These are phyloP conservation scores for Antigone vipio DNA, from an alignment of 2,113 vertebrate species.

Conservation along the genomic window DNA sequence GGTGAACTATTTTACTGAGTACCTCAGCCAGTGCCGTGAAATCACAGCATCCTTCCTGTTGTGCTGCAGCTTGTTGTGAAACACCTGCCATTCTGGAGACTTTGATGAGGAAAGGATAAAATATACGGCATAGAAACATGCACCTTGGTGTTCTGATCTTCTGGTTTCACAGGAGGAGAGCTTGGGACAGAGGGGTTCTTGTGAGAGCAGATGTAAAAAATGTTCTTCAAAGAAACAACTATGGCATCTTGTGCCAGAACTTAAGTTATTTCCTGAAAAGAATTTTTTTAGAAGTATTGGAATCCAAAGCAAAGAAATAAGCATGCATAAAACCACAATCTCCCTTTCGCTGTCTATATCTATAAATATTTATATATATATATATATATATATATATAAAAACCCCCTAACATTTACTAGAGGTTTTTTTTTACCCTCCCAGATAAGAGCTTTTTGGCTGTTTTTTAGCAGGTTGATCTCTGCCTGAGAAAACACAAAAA, in stretches of 20 bases:
- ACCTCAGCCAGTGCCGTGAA: constrained; percentile 1
- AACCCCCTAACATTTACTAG: neutral
- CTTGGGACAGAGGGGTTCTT: neutral
- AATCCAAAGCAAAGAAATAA: constrained; percentile 47
- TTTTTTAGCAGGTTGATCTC: constrained; percentile 46
- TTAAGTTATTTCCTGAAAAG: constrained; percentile 52
- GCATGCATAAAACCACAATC: constrained; percentile 46
- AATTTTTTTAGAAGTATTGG: constrained; percentile 24
- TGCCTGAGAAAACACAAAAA: neutral
- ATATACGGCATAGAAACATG: neutral
- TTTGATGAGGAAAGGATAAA: constrained; percentile 17
- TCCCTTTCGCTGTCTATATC: constrained; percentile 58
- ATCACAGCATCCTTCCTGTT: constrained; percentile 29
- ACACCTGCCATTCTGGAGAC: constrained; percentile 40
- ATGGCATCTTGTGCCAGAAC: constrained; percentile 18
- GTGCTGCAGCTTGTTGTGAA: constrained; percentile 45
- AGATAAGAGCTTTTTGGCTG: constrained; percentile 60
- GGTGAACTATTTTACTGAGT: neutral
- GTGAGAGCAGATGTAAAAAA: neutral
- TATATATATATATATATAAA: constrained; percentile 29
- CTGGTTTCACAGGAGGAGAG: constrained; percentile 24
- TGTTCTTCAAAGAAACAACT: constrained; percentile 30
- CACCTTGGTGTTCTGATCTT: constrained; percentile 32
- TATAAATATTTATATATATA: constrained; percentile 56
- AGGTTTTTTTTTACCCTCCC: constrained; percentile 5